phyloP scores from a whole-genome alignment of 2,888 invertebrate genomes.

The Drosophila infuscata region DNA sequence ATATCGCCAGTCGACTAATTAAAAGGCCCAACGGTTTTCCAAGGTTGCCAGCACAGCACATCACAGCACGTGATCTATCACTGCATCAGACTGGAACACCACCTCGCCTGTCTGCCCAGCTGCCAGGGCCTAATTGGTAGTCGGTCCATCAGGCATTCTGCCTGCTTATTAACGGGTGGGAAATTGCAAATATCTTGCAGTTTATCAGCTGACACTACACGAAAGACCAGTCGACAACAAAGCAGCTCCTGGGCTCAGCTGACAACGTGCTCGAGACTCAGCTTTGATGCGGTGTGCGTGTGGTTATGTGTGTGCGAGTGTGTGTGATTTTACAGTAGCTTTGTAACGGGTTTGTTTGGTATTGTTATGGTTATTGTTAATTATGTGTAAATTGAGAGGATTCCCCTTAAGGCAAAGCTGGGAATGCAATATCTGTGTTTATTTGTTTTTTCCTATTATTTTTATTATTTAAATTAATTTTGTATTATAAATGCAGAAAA shows the following conservation, averaged over 20 bases:
- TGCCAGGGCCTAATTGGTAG: slow-evolving; percentile 45
- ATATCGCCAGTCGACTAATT: neutral
- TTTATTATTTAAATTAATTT: neutral
- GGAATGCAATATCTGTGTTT: slow-evolving; percentile 2
- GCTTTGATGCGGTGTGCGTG: slow-evolving; percentile 1
- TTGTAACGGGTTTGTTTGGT: slow-evolving; percentile 1
- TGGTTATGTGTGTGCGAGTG: neutral
- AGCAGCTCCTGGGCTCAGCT: slow-evolving; percentile 12
- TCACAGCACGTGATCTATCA: slow-evolving; percentile 53
- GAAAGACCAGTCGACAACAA: slow-evolving; percentile 35
- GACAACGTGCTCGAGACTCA: slow-evolving; percentile 22
- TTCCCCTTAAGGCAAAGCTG: slow-evolving; percentile 6
- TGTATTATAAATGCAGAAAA: neutral
- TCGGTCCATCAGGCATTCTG: slow-evolving; percentile 9
- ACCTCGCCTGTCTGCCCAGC: neutral
- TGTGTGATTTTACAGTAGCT: slow-evolving; percentile 23
- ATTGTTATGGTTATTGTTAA: slow-evolving; percentile 15
- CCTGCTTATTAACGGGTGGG: slow-evolving; percentile 25
- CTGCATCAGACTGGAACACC: slow-evolving; percentile 10
- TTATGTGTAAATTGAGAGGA: slow-evolving; percentile 29
- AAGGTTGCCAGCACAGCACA: slow-evolving; percentile 31
- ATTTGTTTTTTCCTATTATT: neutral
- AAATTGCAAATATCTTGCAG: slow-evolving; percentile 50
- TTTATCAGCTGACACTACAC: slow-evolving; percentile 45
- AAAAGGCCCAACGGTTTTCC: slow-evolving; percentile 11